Percentiles rank a stretch among this genome's conserved stretches.
Evolutionary conservation across 2,797 vertebrate genomes (phyloP).

Genomic region (Mormyrus proboscirostris): DNA sequence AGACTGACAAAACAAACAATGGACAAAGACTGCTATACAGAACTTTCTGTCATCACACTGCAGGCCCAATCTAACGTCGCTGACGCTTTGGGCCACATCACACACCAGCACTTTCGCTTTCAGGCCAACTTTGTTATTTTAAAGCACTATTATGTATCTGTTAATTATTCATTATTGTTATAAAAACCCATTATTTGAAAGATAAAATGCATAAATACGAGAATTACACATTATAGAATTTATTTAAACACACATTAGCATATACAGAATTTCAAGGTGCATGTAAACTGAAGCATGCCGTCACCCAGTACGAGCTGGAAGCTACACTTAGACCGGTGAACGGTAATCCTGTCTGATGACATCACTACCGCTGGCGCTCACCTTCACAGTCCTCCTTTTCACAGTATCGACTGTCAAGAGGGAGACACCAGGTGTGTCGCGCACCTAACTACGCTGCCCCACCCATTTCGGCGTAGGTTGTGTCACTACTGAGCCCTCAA

Average conservation of each 20-base stretch:
- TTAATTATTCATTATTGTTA: background rate
- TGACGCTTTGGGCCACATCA: background rate
- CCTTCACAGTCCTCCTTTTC: slow-evolving; percentile 33
- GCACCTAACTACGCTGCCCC: background rate
- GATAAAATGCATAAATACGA: background rate
- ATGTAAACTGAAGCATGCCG: background rate
- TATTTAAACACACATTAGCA: background rate
- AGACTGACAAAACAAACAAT: background rate
- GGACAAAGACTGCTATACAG: background rate
- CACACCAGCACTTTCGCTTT: background rate
- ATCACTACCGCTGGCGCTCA: slow-evolving; percentile 30
- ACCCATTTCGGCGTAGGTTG: background rate
- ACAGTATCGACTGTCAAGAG: background rate
- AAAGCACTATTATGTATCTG: background rate
- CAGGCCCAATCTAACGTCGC: background rate
- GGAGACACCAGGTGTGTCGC: background rate
- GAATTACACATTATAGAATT: background rate
- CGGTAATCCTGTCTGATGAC: background rate
- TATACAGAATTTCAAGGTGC: background rate
- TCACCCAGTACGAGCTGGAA: background rate
- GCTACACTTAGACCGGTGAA: background rate
- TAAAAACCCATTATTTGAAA: background rate
- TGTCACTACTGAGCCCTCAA: background rate
- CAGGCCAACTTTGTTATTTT: background rate
- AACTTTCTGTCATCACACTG: background rate